Conservation (phyloP, 2,113 vertebrate species). For the Chitala chitala region DNA sequence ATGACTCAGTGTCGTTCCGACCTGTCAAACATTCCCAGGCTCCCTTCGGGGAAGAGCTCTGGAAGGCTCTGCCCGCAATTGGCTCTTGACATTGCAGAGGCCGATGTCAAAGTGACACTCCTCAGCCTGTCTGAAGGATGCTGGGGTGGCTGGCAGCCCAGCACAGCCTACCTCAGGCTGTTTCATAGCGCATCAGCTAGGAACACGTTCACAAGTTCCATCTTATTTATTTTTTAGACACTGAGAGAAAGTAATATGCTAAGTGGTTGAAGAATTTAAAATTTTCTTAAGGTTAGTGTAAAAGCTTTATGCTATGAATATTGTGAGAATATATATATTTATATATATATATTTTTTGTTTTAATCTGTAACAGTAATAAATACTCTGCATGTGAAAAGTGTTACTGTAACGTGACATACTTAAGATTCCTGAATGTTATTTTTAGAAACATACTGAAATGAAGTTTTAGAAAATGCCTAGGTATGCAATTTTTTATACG, state of each 20-base stretch:
- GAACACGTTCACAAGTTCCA: no score
- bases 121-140: not conserved
- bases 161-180: not conserved
- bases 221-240: no score
- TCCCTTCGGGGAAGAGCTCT: slow-evolving; percentile 82
- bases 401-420: not conserved
- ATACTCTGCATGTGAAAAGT: not conserved
- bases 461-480: not conserved
- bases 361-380: not conserved
- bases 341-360: no score
- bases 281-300: no score
- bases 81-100: slow-evolving; percentile 66
- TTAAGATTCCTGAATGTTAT: not conserved
- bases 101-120: slow-evolving; percentile 39
- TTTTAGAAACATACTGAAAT: not conserved
- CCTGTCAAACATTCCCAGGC: slow-evolving; percentile 91
- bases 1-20: slow-evolving; percentile 89
- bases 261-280: no score
- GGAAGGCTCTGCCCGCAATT: slow-evolving; percentile 75
- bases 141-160: not conserved
- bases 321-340: no score
- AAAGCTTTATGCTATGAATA: no score
- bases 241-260: no score
- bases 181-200: no score
- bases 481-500: not conserved